Percentiles rank a stretch among this genome's conserved stretches.
phyloP scores from a whole-genome alignment of 2,113 vertebrate genomes.

The Brachionichthys hirsutus region DNA sequence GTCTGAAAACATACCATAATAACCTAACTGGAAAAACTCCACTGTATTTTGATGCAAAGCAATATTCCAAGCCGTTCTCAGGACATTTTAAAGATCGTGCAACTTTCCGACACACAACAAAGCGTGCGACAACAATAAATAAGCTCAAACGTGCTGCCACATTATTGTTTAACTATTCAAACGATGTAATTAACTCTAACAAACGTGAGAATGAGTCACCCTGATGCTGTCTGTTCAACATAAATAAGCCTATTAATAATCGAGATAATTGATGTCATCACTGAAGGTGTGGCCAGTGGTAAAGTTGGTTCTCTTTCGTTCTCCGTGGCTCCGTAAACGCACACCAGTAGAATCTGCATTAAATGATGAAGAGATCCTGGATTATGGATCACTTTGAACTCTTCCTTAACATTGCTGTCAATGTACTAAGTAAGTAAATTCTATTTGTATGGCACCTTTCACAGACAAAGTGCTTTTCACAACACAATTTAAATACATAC shows the following conservation, averaged over 20 bases:
- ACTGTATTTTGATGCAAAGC: slow-evolving; percentile 21
- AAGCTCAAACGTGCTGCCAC: slow-evolving; percentile 23
- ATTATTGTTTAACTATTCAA: slow-evolving; percentile 12
- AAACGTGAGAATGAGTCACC: slow-evolving; percentile 9
- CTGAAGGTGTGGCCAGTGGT: slow-evolving; percentile 1
- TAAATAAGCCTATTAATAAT: slow-evolving; percentile 13
- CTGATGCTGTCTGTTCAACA: slow-evolving; percentile 3
- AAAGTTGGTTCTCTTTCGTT: slow-evolving; percentile 13
- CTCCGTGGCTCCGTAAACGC: not conserved
- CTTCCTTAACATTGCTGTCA: no score
- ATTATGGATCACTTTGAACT: no score
- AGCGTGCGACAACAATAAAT: slow-evolving; percentile 23
- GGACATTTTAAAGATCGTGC: slow-evolving; percentile 9
- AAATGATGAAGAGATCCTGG: slow-evolving; percentile 11
- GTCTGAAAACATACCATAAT: slow-evolving; percentile 18
- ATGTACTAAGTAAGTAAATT: no score
- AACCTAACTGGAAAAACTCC: slow-evolving; percentile 7
- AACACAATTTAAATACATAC: no score
- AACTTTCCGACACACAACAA: slow-evolving; percentile 24
- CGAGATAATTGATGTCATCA: slow-evolving; percentile 20
- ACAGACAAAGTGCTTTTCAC: no score
- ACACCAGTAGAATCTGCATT: not conserved
- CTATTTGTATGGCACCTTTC: no score
- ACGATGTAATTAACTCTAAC: not conserved
- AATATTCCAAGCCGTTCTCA: slow-evolving; percentile 5